phyloP scores from a whole-genome alignment of 2,888 invertebrate species.

The Perithous albicinctus region DNA sequence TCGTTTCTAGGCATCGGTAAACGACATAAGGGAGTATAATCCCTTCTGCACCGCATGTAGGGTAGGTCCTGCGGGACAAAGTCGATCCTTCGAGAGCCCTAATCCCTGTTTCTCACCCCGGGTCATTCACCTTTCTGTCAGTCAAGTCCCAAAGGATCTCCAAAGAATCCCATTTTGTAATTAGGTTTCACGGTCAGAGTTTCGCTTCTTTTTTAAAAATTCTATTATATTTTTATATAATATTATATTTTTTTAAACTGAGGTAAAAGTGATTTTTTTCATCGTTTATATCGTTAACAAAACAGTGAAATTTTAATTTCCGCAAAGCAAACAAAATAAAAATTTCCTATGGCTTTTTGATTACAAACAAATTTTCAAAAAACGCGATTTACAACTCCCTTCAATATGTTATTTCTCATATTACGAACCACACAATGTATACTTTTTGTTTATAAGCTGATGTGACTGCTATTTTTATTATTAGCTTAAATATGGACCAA shows the following conservation, averaged over 20 bases:
- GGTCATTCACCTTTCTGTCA: conserved; percentile 26
- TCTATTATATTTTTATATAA: too few species aligned
- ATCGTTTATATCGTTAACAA: too few species aligned
- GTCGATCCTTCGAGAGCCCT: conserved; percentile 64
- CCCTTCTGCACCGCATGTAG: conserved; percentile 56
- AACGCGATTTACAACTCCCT: too few species aligned
- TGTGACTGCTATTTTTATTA: not conserved
- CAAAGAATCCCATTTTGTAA: not conserved
- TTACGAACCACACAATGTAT: not conserved
- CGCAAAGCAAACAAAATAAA: too few species aligned
- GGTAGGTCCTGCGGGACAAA: conserved; percentile 54
- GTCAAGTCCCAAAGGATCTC: conserved; percentile 38
- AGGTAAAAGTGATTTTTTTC: too few species aligned
- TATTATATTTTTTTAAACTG: too few species aligned
- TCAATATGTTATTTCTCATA: too few species aligned
- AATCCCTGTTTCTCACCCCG: conserved; percentile 53
- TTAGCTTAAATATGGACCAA: too few species aligned
- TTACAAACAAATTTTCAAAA: too few species aligned
- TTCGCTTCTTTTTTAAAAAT: not conserved
- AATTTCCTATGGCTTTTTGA: too few species aligned
- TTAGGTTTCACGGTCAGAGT: not conserved
- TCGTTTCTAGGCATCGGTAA: conserved; percentile 19
- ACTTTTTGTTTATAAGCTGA: not conserved
- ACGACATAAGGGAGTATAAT: conserved; percentile 61
- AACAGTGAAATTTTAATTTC: too few species aligned